A percentile compares a stretch with the other conserved stretches of the same genome.
Evolutionary conservation across 2,797 vertebrate genomes (phyloP).

Genomic region (Acestrorhynchus altus): DNA sequence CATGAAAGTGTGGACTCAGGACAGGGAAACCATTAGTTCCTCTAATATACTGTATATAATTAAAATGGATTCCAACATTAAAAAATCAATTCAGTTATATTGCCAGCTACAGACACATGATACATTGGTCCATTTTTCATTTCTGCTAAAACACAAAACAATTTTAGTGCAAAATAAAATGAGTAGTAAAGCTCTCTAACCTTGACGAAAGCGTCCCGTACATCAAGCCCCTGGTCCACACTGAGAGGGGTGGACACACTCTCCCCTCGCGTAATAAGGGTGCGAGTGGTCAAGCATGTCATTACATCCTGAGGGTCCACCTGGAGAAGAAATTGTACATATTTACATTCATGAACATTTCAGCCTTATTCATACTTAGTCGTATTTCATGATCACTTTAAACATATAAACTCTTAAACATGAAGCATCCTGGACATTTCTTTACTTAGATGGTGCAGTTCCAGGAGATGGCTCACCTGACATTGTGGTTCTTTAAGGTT

Average conservation of each 20-base stretch:
- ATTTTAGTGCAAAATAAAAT: too few relatives aligned
- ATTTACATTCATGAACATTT: background rate
- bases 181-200: constrained; percentile 55
- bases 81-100: background rate
- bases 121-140: background rate
- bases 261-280: constrained; percentile 95
- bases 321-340: constrained; percentile 68
- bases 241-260: constrained; percentile 95
- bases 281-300: constrained; percentile 95
- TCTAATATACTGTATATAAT: background rate
- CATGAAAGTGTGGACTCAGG: too few relatives aligned
- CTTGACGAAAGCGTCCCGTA: constrained; percentile 97
- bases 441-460: too few relatives aligned
- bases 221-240: constrained; percentile 92
- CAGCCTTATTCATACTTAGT: background rate
- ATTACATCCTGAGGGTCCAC: constrained; percentile 90
- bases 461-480: too few relatives aligned
- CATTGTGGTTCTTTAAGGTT: too few relatives aligned
- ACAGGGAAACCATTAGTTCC: too few relatives aligned
- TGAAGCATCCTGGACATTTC: too few relatives aligned
- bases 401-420: too few relatives aligned
- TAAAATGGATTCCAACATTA: background rate
- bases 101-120: background rate
- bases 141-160: background rate
- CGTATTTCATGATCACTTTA: background rate